phyloP scores from a whole-genome alignment of 2,113 vertebrate species.

The Urocolius indicus region DNA sequence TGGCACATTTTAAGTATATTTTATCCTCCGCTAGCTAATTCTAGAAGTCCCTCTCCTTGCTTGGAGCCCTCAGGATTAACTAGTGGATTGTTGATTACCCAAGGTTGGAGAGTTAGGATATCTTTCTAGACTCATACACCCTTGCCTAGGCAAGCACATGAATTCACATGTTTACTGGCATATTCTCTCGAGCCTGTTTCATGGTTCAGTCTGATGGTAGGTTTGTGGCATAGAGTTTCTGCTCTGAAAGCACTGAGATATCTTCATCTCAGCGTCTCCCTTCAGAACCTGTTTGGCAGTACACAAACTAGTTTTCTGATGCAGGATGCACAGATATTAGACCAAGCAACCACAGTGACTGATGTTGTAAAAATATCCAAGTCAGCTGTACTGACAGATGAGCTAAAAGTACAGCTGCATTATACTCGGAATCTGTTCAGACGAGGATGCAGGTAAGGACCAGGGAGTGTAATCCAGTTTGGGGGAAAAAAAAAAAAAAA shows the following conservation, averaged over 20 bases:
- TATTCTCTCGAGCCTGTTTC: neutral
- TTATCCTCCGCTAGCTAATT: neutral
- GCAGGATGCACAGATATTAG: neutral
- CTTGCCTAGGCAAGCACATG: neutral
- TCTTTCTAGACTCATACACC: neutral
- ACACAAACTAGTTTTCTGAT: neutral
- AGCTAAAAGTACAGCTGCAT: slow-evolving; percentile 12
- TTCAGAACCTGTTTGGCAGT: neutral
- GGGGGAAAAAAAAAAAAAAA: neutral
- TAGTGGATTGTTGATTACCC: neutral
- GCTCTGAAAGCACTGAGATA: neutral
- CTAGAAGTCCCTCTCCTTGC: neutral
- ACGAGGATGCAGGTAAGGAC: neutral
- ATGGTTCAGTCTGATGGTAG: neutral
- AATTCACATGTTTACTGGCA: neutral
- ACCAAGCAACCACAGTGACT: slow-evolving; percentile 14
- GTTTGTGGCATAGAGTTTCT: neutral
- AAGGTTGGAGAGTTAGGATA: neutral
- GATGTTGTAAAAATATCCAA: slow-evolving; percentile 30
- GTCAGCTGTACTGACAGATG: slow-evolving; percentile 41
- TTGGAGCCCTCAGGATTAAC: neutral
- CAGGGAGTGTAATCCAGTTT: neutral
- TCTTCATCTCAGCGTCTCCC: neutral
- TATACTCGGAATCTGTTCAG: slow-evolving; percentile 18
- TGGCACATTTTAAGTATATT: neutral